Base-by-base conservation (phyloP, 2,113 vertebrate genomes). In the Laticauda laticaudata region DNA sequence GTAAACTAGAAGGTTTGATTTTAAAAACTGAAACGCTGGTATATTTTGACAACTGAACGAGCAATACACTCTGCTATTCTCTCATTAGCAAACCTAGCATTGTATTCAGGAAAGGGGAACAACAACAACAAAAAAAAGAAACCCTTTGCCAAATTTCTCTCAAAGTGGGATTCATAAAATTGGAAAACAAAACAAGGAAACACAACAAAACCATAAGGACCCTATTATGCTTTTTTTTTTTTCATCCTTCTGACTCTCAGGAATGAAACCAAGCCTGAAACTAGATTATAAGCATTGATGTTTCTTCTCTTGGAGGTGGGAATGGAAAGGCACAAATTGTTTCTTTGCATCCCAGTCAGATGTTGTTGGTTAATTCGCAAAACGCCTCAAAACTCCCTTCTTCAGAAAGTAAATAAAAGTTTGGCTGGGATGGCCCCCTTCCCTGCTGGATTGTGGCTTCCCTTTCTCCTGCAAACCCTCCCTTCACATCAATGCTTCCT, bases 401-500 rank as follows among this genome's bases (percentile, higher is more conserved):
- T 89, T 90, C 29, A 51, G 86, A 53, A 86, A 59, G 48, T 91
- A 26, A 91, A 88, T 87, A 64, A 91, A 92, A 93, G 53, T 14
- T 89, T 69, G 20, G 34, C 69, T 48, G 24, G 39, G 12, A 2
- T 93, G 23, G n/a, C 53, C 86, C 18, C 7, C 6, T 51, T 59
- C 53, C 89, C 91, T 88, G 57, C 64, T 0, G 94, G 69, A 39
- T 93, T 90, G 91, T 3, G 75, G 26, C 54, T 48, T 34, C 1
- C 57, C 18, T 90, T 94, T 92, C 18, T 2, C 91, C n/a, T 57
- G 56, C 20, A 23, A 21, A 51, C 48, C 7, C 7, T 9, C 7
- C 21, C 56, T 61, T n/a, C 94, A 93, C 75, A 51, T 53, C 87
- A 85, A 43, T 24, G 14, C 69, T 91, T 94, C 89, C 24, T 92